phyloP scores from a whole-genome alignment of 2,888 invertebrate genomes.

The Quadriops clusia region DNA sequence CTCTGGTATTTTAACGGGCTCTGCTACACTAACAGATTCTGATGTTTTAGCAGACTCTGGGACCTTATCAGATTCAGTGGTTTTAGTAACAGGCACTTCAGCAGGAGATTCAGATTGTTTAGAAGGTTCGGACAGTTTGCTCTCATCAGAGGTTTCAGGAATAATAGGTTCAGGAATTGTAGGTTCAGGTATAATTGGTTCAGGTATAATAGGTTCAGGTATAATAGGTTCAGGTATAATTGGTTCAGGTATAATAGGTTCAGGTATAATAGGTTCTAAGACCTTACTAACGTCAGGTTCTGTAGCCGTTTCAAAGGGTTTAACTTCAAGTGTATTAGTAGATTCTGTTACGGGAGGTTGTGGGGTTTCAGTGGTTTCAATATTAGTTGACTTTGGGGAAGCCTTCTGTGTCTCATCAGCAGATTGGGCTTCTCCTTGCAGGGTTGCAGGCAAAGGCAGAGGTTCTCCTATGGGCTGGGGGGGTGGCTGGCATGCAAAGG shows the following conservation, averaged over 20 bases:
- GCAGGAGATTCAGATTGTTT: conserved; percentile 4
- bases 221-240: neutral
- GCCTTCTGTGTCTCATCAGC: no score
- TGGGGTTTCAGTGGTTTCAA: no score
- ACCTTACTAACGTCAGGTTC: neutral
- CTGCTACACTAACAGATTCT: conserved; percentile 6
- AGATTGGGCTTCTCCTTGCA: no score
- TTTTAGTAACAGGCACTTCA: conserved; percentile 5
- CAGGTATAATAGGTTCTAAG: neutral
- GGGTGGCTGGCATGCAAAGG: no score
- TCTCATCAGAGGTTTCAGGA: neutral
- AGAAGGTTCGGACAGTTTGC: neutral
- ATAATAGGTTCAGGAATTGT: neutral
- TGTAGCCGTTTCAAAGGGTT: neutral
- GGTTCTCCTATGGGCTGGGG: no score
- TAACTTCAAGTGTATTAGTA: no score
- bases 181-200: neutral
- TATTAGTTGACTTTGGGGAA: no score
- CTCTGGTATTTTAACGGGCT: conserved; percentile 7
- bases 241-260: neutral
- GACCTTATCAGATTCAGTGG: neutral
- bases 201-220: neutral
- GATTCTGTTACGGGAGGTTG: no score
- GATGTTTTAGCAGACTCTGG: conserved; percentile 3
- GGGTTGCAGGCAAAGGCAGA: no score